A percentile compares a stretch with the other conserved stretches of the same genome.
Conservation (phyloP, 2,888 invertebrate genomes). For the Phlogophora meticulosa region DNA sequence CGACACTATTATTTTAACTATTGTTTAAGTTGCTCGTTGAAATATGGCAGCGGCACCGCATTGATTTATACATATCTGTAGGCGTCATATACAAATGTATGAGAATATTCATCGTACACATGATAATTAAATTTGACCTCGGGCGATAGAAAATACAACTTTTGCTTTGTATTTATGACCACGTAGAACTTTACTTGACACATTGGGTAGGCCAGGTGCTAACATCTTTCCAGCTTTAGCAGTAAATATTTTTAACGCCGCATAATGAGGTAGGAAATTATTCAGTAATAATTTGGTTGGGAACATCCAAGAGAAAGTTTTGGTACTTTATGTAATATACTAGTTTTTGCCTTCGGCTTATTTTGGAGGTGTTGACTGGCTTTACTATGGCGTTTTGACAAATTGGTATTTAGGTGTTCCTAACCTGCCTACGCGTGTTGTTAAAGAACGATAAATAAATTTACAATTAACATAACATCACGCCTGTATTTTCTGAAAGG, state of each 20-base stretch:
- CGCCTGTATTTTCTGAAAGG: too few relatives aligned
- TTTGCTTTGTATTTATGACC: conserved; percentile 83
- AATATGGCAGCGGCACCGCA: conserved; percentile 75
- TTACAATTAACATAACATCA: background rate
- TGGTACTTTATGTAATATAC: conserved; percentile 53
- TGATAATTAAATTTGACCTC: conserved; percentile 90
- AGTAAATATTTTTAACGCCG: conserved; percentile 82
- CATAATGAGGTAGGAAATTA: conserved; percentile 64
- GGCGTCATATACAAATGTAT: conserved; percentile 79
- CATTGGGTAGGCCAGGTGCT: conserved; percentile 81
- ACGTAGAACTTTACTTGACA: conserved; percentile 84
- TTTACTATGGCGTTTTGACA: conserved; percentile 50
- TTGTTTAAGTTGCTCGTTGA: conserved; percentile 86
- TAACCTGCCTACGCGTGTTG: conserved; percentile 7
- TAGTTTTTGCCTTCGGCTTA: conserved; percentile 57
- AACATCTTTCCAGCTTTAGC: conserved; percentile 73
- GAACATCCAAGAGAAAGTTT: conserved; percentile 63
- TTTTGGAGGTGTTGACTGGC: conserved; percentile 49
- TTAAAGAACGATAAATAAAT: conserved; percentile 27
- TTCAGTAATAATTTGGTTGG: conserved; percentile 59
- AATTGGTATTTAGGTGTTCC: conserved; percentile 49
- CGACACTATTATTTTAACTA: conserved; percentile 87
- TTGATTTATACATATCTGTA: conserved; percentile 85
- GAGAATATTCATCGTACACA: conserved; percentile 81
- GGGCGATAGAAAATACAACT: conserved; percentile 81